Base-by-base conservation (phyloP, 1,140 invertebrate genomes). In the Leptinotarsa lineolata region DNA sequence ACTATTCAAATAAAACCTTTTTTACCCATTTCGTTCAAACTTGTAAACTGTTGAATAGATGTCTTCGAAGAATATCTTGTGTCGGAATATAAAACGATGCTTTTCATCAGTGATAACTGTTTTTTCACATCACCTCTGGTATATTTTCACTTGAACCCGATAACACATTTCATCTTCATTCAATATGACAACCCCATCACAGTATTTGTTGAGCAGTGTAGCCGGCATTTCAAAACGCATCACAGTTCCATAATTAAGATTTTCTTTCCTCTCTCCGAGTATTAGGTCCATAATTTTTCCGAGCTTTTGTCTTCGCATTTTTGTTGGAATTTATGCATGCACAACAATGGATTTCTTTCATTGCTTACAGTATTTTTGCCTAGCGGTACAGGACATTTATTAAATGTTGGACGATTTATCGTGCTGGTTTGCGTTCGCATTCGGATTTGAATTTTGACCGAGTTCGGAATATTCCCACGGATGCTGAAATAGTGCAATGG, bases 371-470 rank as follows among this genome's bases (percentile, higher is more conserved):
- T 68, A 68, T 68, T 68, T 68, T 68, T 68, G 67, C 67, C 30
- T 68, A 68, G 67, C 67, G 67, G 67, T 68, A 68, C 44, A 68
- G 67, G 67, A 68, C 67, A 68, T 68, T 68, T 68, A 68, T 68
- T 68, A 68, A 68, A 68, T 54, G 67, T 68, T 6, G 46, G 45
- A 18, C 44, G 67, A 68, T 68, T 68, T 68, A 68, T 68, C n/a
- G 67, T 48, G 30, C 22, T 58, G 67, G 44, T 20, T 68, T 54
- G 48, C 67, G 15, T 46, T 58, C 67, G 8, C 45, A 45, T 68
- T 45, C 24, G 61, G 61, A 63, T 63, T 63, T 21, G 20, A 20
- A 63, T 63, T 63, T 20, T n/a, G 13, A 21, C 61, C 13, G 48
- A 54, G 48, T 54, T 16, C 6, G 48, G 48, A 54, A 12, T 54